These are phyloP conservation scores for Eustalomyia histrio DNA, from an alignment of 2,888 invertebrate species.

Conservation along the genomic window DNA sequence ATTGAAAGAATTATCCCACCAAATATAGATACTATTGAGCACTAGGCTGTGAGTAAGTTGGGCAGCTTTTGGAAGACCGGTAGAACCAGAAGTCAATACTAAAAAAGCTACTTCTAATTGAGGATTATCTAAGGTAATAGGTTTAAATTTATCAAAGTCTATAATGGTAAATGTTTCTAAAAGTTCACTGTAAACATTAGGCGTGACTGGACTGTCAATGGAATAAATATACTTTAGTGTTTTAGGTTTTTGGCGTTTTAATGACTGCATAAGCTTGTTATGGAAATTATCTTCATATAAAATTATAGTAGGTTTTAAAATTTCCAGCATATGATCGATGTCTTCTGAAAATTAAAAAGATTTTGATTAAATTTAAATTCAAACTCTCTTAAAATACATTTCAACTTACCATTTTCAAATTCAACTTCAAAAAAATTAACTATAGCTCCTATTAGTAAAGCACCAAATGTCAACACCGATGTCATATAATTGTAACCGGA, in stretches of 20 bases:
- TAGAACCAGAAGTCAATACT: conserved; percentile 66
- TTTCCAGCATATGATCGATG: conserved; percentile 44
- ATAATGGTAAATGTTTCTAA: not conserved
- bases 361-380: not conserved
- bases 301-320: conserved; percentile 64
- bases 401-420: conserved; percentile 55
- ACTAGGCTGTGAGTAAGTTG: conserved; percentile 64
- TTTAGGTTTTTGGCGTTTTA: conserved; percentile 40
- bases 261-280: conserved; percentile 30
- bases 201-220: conserved; percentile 5
- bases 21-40: conserved; percentile 57
- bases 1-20: conserved; percentile 55
- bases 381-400: no score
- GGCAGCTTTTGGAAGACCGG: conserved; percentile 65
- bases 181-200: conserved; percentile 28
- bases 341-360: conserved; percentile 48
- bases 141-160: conserved; percentile 31
- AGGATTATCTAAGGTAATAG: conserved; percentile 38
- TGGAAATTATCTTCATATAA: conserved; percentile 61
- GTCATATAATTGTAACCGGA: conserved; percentile 54
- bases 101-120: conserved; percentile 51
- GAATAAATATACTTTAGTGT: conserved; percentile 49
- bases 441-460: conserved; percentile 58
- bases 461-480: conserved; percentile 64
- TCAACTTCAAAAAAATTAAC: conserved; percentile 67